Base-by-base conservation (phyloP, 1,140 invertebrate species). In the Listronotus oregonensis region DNA sequence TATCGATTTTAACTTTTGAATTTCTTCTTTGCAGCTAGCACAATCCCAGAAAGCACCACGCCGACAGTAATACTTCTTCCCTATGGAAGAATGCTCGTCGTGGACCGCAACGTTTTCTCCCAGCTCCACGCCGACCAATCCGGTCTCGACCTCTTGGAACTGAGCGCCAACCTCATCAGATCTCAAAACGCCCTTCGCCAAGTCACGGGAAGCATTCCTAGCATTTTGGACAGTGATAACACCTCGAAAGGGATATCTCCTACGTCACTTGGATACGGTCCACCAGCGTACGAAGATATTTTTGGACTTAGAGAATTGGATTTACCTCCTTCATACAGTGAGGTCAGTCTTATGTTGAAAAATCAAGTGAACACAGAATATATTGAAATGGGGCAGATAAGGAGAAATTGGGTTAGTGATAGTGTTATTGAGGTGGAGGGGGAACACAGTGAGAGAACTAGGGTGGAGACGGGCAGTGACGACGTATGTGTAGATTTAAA, bases 41-140 rank as follows among this genome's bases (percentile, higher is more conserved):
- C 70, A 64, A 49, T 59, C 59, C 64, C 66, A 65, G 68, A 68
- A 40, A 64, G 71, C 49, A 46, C 78, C 14, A 82, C 83, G 8
- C 84, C 84, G 8, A 84, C 83, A 54, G 83, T 85, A 57, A 84
- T 85, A 49, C 77, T 85, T 5, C 70, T 85, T n/a, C 84, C 84
- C 0, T 83, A 84, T 63, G 84, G 84, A 1, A 77, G 84, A 55
- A 85, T 85, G 83, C 73, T 85, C n/a, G 82, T 85, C 10, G 82
- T 85, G 4, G 84, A 85, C 57, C 77, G 82, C 32, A 78, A 76
- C 0, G 80, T 84, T 50, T 82, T 85, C 52, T 79, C 78, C 1
- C 82, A 83, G 56, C 76, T 84, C 10, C 82, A 83, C 69, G 77
- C 80, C 0, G 71, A 76, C 44, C 71, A 70, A 57, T 70, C 73